Base-by-base conservation (phyloP, 2,888 invertebrate species). In the Globia sparganii region DNA sequence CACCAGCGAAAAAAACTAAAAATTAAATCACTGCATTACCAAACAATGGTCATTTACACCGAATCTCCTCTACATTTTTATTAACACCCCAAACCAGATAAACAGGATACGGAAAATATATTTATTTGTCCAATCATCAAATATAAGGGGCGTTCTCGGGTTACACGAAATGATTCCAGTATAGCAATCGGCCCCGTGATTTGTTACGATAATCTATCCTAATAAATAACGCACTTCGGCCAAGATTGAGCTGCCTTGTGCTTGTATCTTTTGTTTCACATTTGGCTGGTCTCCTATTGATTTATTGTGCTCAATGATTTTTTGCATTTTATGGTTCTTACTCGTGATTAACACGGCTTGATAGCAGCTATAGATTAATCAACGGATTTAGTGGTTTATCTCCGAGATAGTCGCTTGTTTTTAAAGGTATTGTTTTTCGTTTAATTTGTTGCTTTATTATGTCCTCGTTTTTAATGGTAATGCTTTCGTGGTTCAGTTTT, bases 91-190 rank as follows among this genome's bases (percentile, higher is more conserved):
- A 92, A 92, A 94, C 93, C 94, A 91, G 96, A 96, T 96, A 96
- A 95, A 95, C 96, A 95, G 96, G 96, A 96, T 96, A 96, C 94
- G 94, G 95, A 94, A 96, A 96, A 96, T 96, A 96, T 96, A 96
- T 96, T 96, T 96, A 96, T 96, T 96, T 95, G 95, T 94, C 95
- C 96, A 96, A 96, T 96, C 96, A 96, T 95, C 96, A 94, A 94
- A 95, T 94, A 93, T 95, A 95, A 95, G 95, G 96, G 96, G 95
- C 93, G 95, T 95, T 95, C 96, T 96, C 96, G 90, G 92, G 95
- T 96, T 96, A 96, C 96, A 96, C 94, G 92, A 91, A 95, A 94
- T 95, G 95, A 96, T 95, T 94, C 93, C 93, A 91, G 92, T 92
- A 91, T 91, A 75, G 93, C 94, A 94, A 94, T 94, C 95, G 93